phyloP scores from a whole-genome alignment of 2,113 vertebrate species.

The mouse (Mus musculus) region GRCm39 chr12:10988501-10989000 shows the following conservation, averaged over 20 bases:
- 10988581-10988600: background rate
- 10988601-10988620: background rate
- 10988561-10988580: background rate
- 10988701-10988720: background rate
- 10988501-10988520: background rate
- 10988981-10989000: background rate
- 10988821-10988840: background rate
- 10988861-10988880: background rate
- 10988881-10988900: background rate
- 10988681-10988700: background rate
- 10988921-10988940: background rate
- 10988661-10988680: background rate
- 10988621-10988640: slow-evolving; percentile 32
- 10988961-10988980: background rate
- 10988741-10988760: background rate
- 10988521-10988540: background rate
- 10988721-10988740: slow-evolving; percentile 1
- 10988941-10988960: background rate
- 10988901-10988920: background rate
- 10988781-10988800: background rate
- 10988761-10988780: slow-evolving; percentile 4
- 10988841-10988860: background rate
- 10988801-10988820: background rate
- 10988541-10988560: background rate
- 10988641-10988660: background rate